Evolutionary conservation across 2,888 invertebrate genomes (phyloP), one percentile per base, ranked within the genome.

Genomic region (Carpatolechia fugitivella): DNA sequence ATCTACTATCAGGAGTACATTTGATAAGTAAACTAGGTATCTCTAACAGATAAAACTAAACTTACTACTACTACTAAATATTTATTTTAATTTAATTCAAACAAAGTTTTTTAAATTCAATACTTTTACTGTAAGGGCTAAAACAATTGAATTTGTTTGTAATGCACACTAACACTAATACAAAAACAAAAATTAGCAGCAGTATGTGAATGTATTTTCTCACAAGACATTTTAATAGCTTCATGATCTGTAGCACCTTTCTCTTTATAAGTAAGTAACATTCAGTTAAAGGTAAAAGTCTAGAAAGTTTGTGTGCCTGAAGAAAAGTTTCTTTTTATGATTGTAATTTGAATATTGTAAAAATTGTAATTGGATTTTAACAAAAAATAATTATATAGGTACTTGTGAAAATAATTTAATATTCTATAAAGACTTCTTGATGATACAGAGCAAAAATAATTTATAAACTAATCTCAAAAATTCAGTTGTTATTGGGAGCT

Each of bases 291-390:
- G 68, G 72, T 66, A 68, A 69, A 71, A 63, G 65, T 63, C 55
- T 62, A 58, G 59, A 79, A 81, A 82, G n/a, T n/a, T n/a, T 78
- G 82, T 66, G 68, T 18, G 14, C 4, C 14, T 24, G 24, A n/a
- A 33, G 33, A 10, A 33, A 33, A 3, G 11, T 2, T 33, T 33
- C 11, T 33, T 33, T 33, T 10, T 11, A 33, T 33, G 4, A 7
- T 33, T 7, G 7, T 7, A n/a, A n/a, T n/a, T n/a, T n/a, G n/a
- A n/a, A n/a, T n/a, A n/a, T n/a, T n/a, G n/a, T n/a, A n/a, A n/a
- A n/a, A n/a, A n/a, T n/a, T n/a, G n/a, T n/a, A n/a, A n/a, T n/a
- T n/a, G n/a, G n/a, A n/a, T n/a, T n/a, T n/a, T n/a, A n/a, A n/a
- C n/a, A n/a, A n/a, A n/a, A n/a, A n/a, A n/a, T n/a, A n/a, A n/a